Evolutionary conservation across 2,113 vertebrate genomes (phyloP).

Genomic region (Triplophysa dalaica): DNA sequence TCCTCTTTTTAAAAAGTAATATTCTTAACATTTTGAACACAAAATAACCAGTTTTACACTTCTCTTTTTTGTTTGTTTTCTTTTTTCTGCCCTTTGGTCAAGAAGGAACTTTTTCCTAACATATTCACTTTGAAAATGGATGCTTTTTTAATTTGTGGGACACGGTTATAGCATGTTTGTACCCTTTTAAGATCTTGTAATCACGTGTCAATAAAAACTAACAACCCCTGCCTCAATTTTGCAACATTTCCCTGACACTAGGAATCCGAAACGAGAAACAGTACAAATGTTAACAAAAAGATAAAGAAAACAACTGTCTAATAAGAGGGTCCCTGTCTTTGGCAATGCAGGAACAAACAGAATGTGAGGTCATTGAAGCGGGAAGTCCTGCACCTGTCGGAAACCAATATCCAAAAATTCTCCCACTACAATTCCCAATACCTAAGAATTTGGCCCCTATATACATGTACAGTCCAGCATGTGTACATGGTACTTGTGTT

Average conservation of each 20-base stretch:
- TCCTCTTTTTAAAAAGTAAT: conserved; percentile 60
- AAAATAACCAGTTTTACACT: conserved; percentile 34
- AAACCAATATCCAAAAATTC: conserved; percentile 20
- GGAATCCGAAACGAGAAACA: conserved; percentile 58
- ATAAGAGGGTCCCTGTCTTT: conserved; percentile 48
- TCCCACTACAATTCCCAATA: conserved; percentile 2
- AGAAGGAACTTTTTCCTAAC: conserved; percentile 55
- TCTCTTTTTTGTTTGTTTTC: not conserved
- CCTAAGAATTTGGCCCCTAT: conserved; percentile 38
- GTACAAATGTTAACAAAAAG: conserved; percentile 50
- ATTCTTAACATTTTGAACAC: conserved; percentile 40
- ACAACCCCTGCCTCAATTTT: conserved; percentile 16
- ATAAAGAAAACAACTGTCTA: conserved; percentile 58
- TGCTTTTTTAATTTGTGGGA: conserved; percentile 26
- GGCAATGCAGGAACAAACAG: conserved; percentile 44
- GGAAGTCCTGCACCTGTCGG: not conserved
- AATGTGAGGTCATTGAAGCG: conserved; percentile 36
- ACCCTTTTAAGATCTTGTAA: conserved; percentile 51
- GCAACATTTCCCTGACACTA: conserved; percentile 36
- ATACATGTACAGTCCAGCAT: conserved; percentile 23
- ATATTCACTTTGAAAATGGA: conserved; percentile 53
- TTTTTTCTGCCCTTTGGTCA: conserved; percentile 34
- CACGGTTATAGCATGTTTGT: conserved; percentile 41
- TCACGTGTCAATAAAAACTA: conserved; percentile 46
- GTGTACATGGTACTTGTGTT: conserved; percentile 13